These are phyloP conservation scores for Bruchidius siliquastri DNA, from an alignment of 2,888 invertebrate genomes.

Conservation along the genomic window DNA sequence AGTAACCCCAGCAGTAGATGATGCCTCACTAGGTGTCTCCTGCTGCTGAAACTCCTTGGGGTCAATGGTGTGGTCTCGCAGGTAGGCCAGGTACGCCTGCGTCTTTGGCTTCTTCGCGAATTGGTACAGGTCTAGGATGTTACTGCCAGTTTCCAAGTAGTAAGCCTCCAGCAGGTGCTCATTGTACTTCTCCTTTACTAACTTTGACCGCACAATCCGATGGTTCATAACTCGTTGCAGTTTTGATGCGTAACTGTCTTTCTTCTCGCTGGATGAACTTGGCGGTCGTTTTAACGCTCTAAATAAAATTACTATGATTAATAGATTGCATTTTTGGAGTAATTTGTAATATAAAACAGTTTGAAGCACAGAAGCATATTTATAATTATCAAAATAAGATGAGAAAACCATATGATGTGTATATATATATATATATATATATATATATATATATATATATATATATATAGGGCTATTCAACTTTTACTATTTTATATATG, in stretches of 20 bases:
- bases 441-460: too few relatives aligned
- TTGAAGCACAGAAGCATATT: too few relatives aligned
- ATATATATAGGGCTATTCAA: too few relatives aligned
- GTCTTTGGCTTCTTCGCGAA: slow-evolving; percentile 80
- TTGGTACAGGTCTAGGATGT: slow-evolving; percentile 80
- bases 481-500: too few relatives aligned
- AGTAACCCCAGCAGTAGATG: slow-evolving; percentile 35
- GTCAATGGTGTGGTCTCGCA: slow-evolving; percentile 56
- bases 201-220: slow-evolving; percentile 64
- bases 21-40: slow-evolving; percentile 36
- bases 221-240: slow-evolving; percentile 68
- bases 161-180: slow-evolving; percentile 80
- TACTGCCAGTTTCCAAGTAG: slow-evolving; percentile 81
- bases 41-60: slow-evolving; percentile 33
- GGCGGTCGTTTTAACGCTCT: slow-evolving; percentile 47
- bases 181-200: slow-evolving; percentile 67
- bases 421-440: too few relatives aligned
- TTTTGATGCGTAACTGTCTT: slow-evolving; percentile 52
- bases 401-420: too few relatives aligned
- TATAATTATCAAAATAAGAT: too few relatives aligned
- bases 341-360: too few relatives aligned
- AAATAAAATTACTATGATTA: slow-evolving; percentile 17
- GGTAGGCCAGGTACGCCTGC: slow-evolving; percentile 68
- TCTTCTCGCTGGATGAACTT: slow-evolving; percentile 45
- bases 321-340: too few relatives aligned